phyloP scores from a whole-genome alignment of 2,888 invertebrate genomes.

The Timandra comae region DNA sequence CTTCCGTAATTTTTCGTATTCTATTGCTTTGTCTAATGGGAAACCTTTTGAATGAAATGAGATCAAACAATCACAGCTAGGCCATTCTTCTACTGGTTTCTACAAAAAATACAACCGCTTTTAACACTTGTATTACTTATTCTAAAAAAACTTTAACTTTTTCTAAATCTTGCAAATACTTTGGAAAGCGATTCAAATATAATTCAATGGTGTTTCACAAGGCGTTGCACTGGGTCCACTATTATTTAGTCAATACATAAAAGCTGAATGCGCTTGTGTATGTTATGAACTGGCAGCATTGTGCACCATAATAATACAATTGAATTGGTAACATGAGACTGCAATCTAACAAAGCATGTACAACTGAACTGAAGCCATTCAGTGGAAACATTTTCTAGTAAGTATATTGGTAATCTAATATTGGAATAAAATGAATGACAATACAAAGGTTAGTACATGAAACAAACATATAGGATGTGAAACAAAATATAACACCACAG shows the following conservation, averaged over 20 bases:
- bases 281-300: background rate
- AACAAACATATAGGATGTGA: conserved; percentile 16
- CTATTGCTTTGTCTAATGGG: conserved; percentile 97
- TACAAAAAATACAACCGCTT: conserved; percentile 42
- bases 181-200: conserved; percentile 1
- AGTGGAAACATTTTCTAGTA: conserved; percentile 29
- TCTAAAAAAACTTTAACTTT: background rate
- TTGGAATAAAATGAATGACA: conserved; percentile 5
- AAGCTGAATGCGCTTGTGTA: conserved; percentile 5
- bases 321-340: conserved; percentile 37
- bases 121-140: background rate
- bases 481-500: conserved; percentile 19
- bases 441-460: conserved; percentile 20
- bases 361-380: conserved; percentile 34
- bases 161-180: no score
- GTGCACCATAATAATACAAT: conserved; percentile 12
- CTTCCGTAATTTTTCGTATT: conserved; percentile 93
- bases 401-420: conserved; percentile 6
- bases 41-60: conserved; percentile 99
- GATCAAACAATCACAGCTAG: conserved; percentile 96
- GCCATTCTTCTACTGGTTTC: conserved; percentile 98
- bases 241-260: conserved; percentile 10
- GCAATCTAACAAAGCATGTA: conserved; percentile 35
- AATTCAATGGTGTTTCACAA: conserved; percentile 11
- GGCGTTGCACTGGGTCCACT: conserved; percentile 13